These are phyloP conservation scores for Nothoprocta perdicaria DNA, from an alignment of 2,113 vertebrate genomes.

Conservation along the genomic window DNA sequence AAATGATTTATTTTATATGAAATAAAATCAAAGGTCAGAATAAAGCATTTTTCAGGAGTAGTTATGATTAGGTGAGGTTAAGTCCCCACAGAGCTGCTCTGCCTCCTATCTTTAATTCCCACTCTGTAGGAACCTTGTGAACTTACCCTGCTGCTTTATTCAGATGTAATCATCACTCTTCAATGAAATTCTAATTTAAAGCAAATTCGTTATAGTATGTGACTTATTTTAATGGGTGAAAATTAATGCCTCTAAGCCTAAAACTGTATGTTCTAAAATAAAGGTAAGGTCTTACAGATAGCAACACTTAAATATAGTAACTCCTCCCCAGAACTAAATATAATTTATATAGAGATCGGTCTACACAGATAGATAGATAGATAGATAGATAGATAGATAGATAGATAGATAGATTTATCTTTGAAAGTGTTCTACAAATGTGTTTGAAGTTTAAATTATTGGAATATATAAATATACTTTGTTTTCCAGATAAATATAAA, in stretches of 20 bases:
- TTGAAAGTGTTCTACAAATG: background rate
- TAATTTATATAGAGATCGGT: background rate
- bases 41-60: conserved; percentile 16
- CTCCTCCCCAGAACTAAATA: background rate
- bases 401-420: background rate
- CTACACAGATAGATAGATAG: background rate
- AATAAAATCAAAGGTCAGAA: conserved; percentile 47
- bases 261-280: background rate
- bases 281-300: background rate
- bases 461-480: background rate
- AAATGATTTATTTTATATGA: conserved; percentile 19
- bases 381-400: background rate
- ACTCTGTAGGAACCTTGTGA: conserved; percentile 53
- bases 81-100: conserved; percentile 51
- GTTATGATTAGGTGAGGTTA: conserved; percentile 64
- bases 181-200: conserved; percentile 62
- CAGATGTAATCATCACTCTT: conserved; percentile 58
- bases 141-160: conserved; percentile 60
- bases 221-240: conserved; percentile 57
- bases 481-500: background rate
- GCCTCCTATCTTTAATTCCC: conserved; percentile 61
- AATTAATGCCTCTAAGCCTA: conserved; percentile 10
- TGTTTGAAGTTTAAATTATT: background rate
- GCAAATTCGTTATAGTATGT: conserved; percentile 43
- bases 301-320: background rate